A percentile compares a stretch with the other conserved stretches of the same genome.
These are phyloP conservation scores for Ladona fulva DNA, from an alignment of 1,140 invertebrate genomes.

Conservation along the genomic window DNA sequence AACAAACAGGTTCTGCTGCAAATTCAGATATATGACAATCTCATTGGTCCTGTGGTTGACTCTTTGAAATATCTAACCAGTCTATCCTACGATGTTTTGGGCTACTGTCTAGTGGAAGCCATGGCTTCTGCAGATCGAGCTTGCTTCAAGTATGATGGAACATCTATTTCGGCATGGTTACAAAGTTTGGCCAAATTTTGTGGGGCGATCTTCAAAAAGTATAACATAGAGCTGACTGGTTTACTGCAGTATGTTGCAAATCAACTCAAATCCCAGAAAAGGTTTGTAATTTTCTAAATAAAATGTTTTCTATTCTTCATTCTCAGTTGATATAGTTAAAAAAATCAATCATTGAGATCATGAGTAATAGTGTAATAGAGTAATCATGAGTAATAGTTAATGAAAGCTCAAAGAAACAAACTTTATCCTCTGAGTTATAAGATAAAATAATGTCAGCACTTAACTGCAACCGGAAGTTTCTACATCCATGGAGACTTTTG, in stretches of 20 bases:
- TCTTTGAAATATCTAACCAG: constrained; percentile 94
- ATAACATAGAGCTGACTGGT: constrained; percentile 90
- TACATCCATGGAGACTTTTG: no score
- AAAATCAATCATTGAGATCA: no score
- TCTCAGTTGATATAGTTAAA: no score
- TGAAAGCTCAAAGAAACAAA: no score
- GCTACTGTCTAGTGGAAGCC: constrained; percentile 91
- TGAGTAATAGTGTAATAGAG: no score
- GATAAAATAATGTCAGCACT: no score
- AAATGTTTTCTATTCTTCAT: no score
- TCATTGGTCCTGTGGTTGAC: constrained; percentile 88
- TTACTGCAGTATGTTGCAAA: constrained; percentile 95
- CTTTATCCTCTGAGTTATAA: no score
- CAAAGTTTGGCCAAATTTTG: constrained; percentile 90
- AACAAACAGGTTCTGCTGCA: constrained; percentile 59
- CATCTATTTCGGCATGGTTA: constrained; percentile 90
- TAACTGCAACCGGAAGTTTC: no score
- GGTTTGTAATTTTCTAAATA: constrained; percentile 41
- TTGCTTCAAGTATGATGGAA: constrained; percentile 78
- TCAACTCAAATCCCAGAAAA: constrained; percentile 92
- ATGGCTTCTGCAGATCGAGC: constrained; percentile 61
- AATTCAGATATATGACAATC: constrained; percentile 96
- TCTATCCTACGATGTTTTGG: constrained; percentile 91
- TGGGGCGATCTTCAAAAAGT: constrained; percentile 94
- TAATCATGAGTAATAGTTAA: no score